Percentiles rank a stretch among this genome's conserved stretches.
Conservation (phyloP, 2,797 vertebrate genomes). For the Chelidonichthys spinosus region DNA sequence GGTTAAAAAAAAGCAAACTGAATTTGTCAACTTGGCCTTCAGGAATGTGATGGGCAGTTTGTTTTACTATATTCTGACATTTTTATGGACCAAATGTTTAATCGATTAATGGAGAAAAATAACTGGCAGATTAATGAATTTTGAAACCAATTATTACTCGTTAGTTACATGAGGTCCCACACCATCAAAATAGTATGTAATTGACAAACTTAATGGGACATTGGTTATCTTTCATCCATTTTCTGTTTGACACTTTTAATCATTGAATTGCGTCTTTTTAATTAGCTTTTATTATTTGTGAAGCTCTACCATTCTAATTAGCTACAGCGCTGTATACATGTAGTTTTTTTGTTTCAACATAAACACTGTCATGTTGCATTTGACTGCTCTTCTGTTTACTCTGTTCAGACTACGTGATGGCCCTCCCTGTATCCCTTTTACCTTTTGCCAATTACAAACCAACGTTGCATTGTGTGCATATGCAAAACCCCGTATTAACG, state of each 20-base stretch:
- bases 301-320: background rate
- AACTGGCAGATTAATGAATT: background rate
- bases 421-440: constrained; percentile 35
- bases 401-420: constrained; percentile 53
- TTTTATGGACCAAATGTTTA: background rate
- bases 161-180: background rate
- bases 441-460: constrained; percentile 62
- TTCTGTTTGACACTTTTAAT: background rate
- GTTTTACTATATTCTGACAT: background rate
- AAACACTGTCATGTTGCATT: constrained; percentile 28
- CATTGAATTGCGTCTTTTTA: background rate
- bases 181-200: constrained; percentile 1
- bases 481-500: constrained; percentile 74
- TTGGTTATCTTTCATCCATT: background rate
- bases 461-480: constrained; percentile 67
- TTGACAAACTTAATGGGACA: background rate
- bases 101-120: background rate
- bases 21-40: constrained; percentile 2
- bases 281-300: background rate
- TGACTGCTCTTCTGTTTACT: constrained; percentile 45
- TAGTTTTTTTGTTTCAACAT: constrained; percentile 12
- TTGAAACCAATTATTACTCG: background rate
- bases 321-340: background rate
- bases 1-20: constrained; percentile 2
- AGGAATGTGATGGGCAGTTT: background rate